Evolutionary conservation across 2,888 invertebrate species (phyloP), one percentile per base, ranked within the genome.

Genomic region (Caenorhabditis japonica): DNA sequence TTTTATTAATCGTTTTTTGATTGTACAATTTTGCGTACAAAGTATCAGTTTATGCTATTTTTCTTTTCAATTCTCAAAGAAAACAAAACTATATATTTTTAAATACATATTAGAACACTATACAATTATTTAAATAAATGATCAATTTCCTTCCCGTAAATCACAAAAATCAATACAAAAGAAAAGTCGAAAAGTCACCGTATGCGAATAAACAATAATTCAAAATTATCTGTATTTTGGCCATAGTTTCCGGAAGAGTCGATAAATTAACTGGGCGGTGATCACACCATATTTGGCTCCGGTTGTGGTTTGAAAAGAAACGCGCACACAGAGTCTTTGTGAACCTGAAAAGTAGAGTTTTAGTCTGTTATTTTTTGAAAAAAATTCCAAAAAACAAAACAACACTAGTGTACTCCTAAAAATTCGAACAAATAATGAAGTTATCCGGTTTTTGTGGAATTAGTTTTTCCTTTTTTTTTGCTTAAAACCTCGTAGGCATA

Each of bases 321-420:
- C 7, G 75, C 79, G 41, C 79, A 79, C 13, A 79, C 79, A 7
- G 79, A 79, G 44, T 79, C 79, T 52, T 79, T 79, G 61, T 79
- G 79, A 23, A 76, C 62, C 78, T 78, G 61, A 10, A 73, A 74
- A 38, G 34, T 25, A 15, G 13, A 62, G 25, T 23, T 13, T 52
- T 52, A 13, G 8, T 25, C 27, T 38, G 13, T n/a, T n/a, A 38
- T 10, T 38, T 38, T 3, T n/a, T n/a, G 15, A 38, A 38, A 10
- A 38, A 38, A 10, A 38, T 38, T 38, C 15, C 8, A 38, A 38
- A 38, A 38, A 10, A n/a, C 13, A 15, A 38, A 13, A 38, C 5
- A 38, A 38, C 15, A 10, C 5, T n/a, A 38, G 4, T 38, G 12
- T 38, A 38, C 12, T 21, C 15, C 19, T 15, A 8, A 21, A 43